These are phyloP conservation scores for Podotricha telesiphe DNA, from an alignment of 2,888 invertebrate genomes.

Conservation along the genomic window DNA sequence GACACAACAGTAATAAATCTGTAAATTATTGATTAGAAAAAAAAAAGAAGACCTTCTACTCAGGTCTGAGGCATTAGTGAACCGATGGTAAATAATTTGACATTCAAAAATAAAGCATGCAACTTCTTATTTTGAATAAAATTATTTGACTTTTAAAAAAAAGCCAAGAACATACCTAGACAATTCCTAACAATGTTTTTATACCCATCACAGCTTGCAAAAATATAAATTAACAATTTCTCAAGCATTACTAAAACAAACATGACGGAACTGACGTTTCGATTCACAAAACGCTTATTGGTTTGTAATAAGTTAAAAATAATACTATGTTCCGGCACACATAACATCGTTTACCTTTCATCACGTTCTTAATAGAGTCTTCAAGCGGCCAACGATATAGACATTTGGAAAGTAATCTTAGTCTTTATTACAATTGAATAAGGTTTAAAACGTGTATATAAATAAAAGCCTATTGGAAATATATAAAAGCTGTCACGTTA, in stretches of 20 bases:
- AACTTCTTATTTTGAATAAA: too few species aligned
- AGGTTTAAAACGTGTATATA: slow-evolving; percentile 27
- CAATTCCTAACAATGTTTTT: too few species aligned
- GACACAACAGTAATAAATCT: too few species aligned
- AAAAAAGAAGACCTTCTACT: too few species aligned
- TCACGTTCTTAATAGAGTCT: slow-evolving; percentile 52
- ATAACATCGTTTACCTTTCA: slow-evolving; percentile 47
- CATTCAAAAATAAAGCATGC: too few species aligned
- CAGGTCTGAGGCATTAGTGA: too few species aligned
- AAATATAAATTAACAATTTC: slow-evolving; percentile 2
- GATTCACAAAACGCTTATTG: slow-evolving; percentile 45
- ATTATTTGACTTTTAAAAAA: too few species aligned
- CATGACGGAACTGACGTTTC: slow-evolving; percentile 47
- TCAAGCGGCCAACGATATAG: slow-evolving; percentile 41
- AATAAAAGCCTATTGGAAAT: slow-evolving; percentile 21
- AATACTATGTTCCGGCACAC: slow-evolving; percentile 45
- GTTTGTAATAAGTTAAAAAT: slow-evolving; percentile 45
- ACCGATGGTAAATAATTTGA: too few species aligned
- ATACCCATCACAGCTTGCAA: not conserved
- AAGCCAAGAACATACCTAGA: too few species aligned
- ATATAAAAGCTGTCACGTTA: slow-evolving; percentile 46
- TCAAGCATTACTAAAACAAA: slow-evolving; percentile 18
- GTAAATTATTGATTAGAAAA: too few species aligned
- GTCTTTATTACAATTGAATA: slow-evolving; percentile 27
- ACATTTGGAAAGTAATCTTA: slow-evolving; percentile 10